Base-by-base conservation (phyloP, 1,140 invertebrate species). In the Temnothorax curvispinosus region DNA sequence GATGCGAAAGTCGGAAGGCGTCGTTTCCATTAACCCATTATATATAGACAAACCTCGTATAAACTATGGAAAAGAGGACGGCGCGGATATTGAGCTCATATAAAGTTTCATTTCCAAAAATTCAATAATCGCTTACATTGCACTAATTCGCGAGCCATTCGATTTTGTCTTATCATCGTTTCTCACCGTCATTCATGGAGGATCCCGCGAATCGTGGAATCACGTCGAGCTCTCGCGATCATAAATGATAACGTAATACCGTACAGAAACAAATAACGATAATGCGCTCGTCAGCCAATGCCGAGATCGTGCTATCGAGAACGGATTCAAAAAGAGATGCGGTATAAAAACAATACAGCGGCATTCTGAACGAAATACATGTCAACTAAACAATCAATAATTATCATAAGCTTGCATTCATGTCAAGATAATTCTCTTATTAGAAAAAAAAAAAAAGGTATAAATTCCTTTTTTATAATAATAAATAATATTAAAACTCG, bases 71-170 rank as follows among this genome's bases (percentile, higher is more conserved):
- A 67, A 85, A 80, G 54, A 81, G 50, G 41, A 50, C 35, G 32
- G 60, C 72, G 27, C 69, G 56, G 41, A 75, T 62, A 52, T 64
- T 77, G 56, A 50, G 81, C 81, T 85, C 88, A 82, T 89, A 89
- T 90, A 87, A 88, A 92, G 75, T 92, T 93, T 92, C 89, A 92
- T 93, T 93, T 88, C 87, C 65, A 86, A 71, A 32, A 91, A 93
- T 91, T 90, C 90, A 92, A 90, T 90, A 89, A 92, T 92, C 91
- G 92, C 87, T 92, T 92, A 91, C 89, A 90, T 84, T 58, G 90
- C 87, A 89, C 85, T 90, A 88, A 87, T 88, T 64, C 54, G 85
- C 38, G 54, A 67, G 9, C 47, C 69, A 56, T 92, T 88, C 91
- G 62, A 87, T 91, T 92, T 91, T 88, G 88, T 75, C 76, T 65